Base-by-base conservation (phyloP, 2,113 vertebrate genomes). In the Semicossyphus pulcher region DNA sequence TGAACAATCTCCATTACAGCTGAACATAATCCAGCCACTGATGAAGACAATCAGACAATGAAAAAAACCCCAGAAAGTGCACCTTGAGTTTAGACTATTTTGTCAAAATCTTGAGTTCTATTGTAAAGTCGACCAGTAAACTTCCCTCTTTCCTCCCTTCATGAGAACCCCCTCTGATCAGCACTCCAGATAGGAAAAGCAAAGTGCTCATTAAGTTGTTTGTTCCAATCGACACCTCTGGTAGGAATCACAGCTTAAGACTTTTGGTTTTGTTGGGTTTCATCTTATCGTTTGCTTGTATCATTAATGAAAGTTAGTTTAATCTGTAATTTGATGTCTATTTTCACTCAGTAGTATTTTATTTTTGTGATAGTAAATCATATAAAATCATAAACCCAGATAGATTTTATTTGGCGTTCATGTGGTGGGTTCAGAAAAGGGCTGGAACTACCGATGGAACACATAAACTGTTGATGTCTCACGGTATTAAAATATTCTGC, bases 401-500 rank as follows among this genome's bases (percentile, higher is more conserved):
- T 66, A 71, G 61, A 42, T 89, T 84, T 88, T 68, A 87, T 87
- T 86, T 89, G 77, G 84, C 81, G 23, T 79, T 84, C 14, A 31
- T 66, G 42, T 25, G 48, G 64, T 79, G 76, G 68, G 70, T 89
- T 88, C 65, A 79, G 73, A 85, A 57, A 75, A 57, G n/a, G 81
- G 53, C 86, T 91, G 90, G 87, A 90, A 88, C 72, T 85, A 65
- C 52, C 31, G 61, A 76, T 86, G 86, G 90, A 92, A 91, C 90
- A 81, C 85, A 89, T 80, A 83, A 90, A 86, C 86, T 87, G 87
- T 89, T 90, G 85, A 88, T 86, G 78, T 89, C 86, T 93, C 85
- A 83, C 26, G 68, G 86, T 91, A 88, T 90, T 88, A 89, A 92
- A 92, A 83, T 89, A 92, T 87, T 89, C 74, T 21, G 42, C 6